Evolutionary conservation across 2,888 invertebrate species (phyloP).

Genomic region (Macrophya annulata): DNA sequence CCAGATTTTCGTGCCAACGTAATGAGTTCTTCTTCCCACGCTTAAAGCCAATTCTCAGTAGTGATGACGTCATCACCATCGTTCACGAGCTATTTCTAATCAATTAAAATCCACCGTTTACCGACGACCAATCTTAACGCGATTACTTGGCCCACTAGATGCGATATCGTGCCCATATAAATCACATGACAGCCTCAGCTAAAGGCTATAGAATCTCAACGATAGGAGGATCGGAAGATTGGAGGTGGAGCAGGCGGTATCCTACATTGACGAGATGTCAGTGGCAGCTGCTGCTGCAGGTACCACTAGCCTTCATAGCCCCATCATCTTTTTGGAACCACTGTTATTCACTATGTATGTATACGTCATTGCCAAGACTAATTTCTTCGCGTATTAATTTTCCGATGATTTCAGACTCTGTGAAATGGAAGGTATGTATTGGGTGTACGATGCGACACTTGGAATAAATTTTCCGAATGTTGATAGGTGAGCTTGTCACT

Average conservation of each 20-base stretch:
- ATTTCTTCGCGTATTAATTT: slow-evolving; percentile 12
- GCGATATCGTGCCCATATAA: slow-evolving; percentile 76
- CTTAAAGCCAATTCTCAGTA: slow-evolving; percentile 1
- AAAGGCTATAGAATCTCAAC: slow-evolving; percentile 59
- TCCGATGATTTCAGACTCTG: not conserved
- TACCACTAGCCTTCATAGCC: slow-evolving; percentile 62
- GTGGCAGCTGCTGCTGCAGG: slow-evolving; percentile 69
- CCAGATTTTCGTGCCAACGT: slow-evolving; percentile 5
- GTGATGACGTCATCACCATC: slow-evolving; percentile 20
- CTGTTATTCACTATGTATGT: not conserved
- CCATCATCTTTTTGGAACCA: not conserved
- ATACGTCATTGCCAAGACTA: not conserved
- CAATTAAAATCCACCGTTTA: slow-evolving; percentile 70
- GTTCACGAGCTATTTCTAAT: slow-evolving; percentile 69
- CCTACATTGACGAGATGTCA: slow-evolving; percentile 73
- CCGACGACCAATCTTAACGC: slow-evolving; percentile 70
- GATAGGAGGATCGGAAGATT: slow-evolving; percentile 27
- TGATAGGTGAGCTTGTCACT: not conserved
- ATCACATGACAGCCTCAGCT: slow-evolving; percentile 71
- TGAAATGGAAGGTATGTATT: not conserved
- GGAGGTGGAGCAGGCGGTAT: slow-evolving; percentile 1
- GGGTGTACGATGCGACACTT: not conserved
- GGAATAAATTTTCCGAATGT: not conserved
- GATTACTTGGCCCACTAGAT: slow-evolving; percentile 73
- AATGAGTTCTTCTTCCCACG: slow-evolving; percentile 12